Base-by-base conservation (phyloP, 2,888 invertebrate species). In the Catocala fraxini region DNA sequence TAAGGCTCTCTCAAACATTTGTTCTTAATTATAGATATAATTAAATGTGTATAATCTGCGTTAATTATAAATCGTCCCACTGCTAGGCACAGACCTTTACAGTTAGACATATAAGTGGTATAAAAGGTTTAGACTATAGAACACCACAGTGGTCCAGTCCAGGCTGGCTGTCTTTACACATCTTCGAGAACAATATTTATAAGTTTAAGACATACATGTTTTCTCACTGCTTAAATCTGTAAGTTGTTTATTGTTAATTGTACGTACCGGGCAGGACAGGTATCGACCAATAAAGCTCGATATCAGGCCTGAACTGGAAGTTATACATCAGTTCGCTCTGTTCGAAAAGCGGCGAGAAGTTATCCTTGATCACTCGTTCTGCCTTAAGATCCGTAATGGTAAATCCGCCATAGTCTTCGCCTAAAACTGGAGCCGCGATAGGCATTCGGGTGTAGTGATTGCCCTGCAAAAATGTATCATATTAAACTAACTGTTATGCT, bases 211-310 rank as follows among this genome's bases (percentile, higher is more conserved):
- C 25, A 25, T 25, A 4, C 25, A 25, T 25, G 25, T 4, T 25
- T 25, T 25, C 25, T 25, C 25, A 25, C 3, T 25, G 25, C 25
- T 25, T 25, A 25, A 25, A 25, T 25, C 25, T 25, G 25, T 25
- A 25, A 25, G n/a, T 46, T 46, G 45, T n/a, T 25, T 25, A 25
- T 5, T 45, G 12, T 47, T 9, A n/a, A 12, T 47, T 49, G 9
- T 35, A 65, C 75, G 61, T 79, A 93, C 93, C 93, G 74, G 92
- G 89, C 79, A 93, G 89, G 9, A 85, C 83, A 1, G 94, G 93
- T 12, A 94, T 64, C 0, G 94, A 94, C 94, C 94, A 94, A 72
- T 87, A 94, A 5, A 92, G 80, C 7, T 91, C 89, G 9, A 75
- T 77, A 13, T 76, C 70, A 6, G 91, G 88, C n/a, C 79, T 79